Evolutionary conservation across 2,888 invertebrate species (phyloP), one percentile per base, ranked within the genome.

Genomic region (Galerucella calmariensis): DNA sequence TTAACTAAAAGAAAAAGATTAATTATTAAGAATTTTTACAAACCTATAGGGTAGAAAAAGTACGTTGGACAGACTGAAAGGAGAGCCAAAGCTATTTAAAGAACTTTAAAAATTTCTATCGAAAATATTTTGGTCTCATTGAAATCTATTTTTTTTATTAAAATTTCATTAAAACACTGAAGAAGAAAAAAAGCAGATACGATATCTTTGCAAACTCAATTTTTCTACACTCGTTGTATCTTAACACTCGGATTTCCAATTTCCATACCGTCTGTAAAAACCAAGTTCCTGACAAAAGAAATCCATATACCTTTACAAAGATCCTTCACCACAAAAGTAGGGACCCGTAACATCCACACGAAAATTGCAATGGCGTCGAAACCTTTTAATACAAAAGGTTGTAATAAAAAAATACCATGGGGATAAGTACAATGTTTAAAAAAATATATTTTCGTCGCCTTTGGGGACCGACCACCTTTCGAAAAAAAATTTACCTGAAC

Each of bases 401-500:
- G 5, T 1, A 3, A 1, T 14, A 11, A 48, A 48, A 48, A 48
- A 48, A 48, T 46, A 46, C 2, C 11, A 12, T 2, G 12, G 3
- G 1, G 6, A 3, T 46, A 46, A 46, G 12, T 46, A 12, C 3
- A 6, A 5, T 35, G 35, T 41, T 8, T 41, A 41, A 48, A 48
- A 48, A 48, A 27, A 61, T 24, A 6, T 27, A 20, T 35, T 16
- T 58, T 14, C 20, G 11, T 12, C 27, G 61, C 35, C 24, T 8
- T 1, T 58, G 24, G 2, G 20, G 10, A 20, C 27, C 66, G 10
- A 20, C 27, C 66, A 66, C 66, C 66, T 12, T 24, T 51, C 48
- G 48, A 11, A 12, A 51, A 20, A 66, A 66, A 66, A 35, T 66
- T 66, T 66, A 66, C 66, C 66, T 66, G 66, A 27, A 1, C 14